These are phyloP conservation scores for Ictidomys tridecemlineatus DNA, from an alignment of 2,113 vertebrate species.

Conservation along the genomic window DNA sequence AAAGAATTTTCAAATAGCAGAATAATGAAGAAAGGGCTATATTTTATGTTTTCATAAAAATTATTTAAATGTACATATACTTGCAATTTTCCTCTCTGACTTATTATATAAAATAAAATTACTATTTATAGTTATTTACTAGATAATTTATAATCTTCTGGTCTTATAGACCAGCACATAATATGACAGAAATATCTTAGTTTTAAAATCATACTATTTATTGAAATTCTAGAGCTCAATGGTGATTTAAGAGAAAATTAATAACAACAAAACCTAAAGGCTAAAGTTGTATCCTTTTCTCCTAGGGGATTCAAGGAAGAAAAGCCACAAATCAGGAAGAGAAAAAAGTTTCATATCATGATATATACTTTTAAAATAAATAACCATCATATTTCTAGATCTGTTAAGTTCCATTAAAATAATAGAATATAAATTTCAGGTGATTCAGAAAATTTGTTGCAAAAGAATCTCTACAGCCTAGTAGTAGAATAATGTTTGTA, in stretches of 20 bases:
- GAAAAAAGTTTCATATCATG: background rate
- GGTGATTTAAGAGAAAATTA: background rate
- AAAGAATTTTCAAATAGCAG: background rate
- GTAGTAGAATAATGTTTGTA: background rate
- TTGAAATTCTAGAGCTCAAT: background rate
- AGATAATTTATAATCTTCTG: background rate
- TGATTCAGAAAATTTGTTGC: background rate
- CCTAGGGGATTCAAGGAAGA: background rate
- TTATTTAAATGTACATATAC: background rate
- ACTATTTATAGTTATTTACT: background rate
- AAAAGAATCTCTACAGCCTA: background rate
- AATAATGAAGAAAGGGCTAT: background rate
- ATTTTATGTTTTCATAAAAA: constrained; percentile 10
- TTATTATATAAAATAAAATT: background rate
- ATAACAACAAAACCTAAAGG: background rate
- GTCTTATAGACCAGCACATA: background rate
- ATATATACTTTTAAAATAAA: background rate
- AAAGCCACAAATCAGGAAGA: background rate
- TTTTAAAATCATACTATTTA: background rate
- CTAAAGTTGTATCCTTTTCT: background rate
- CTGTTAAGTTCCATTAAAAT: background rate
- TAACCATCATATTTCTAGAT: background rate
- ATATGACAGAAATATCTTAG: background rate
- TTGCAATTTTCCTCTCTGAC: background rate
- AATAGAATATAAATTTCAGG: background rate